phyloP scores from a whole-genome alignment of 1,140 invertebrate species.

The Cotesia vestalis region DNA sequence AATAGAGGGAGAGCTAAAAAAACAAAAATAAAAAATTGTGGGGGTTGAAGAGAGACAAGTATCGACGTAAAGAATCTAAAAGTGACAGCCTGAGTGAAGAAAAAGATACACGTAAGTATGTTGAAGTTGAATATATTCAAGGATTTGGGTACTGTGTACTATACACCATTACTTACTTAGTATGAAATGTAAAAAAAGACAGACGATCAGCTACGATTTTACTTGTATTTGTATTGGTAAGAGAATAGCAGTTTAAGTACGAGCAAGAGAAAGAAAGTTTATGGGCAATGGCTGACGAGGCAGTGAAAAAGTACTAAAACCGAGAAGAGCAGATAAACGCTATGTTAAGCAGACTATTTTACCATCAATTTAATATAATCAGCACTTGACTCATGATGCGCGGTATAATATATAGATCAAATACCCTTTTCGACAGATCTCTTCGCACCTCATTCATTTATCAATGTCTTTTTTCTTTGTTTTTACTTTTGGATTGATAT shows the following conservation, averaged over 20 bases:
- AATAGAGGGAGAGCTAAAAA: slow-evolving; percentile 23
- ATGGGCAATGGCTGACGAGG: slow-evolving; percentile 65
- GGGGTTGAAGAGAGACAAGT: slow-evolving; percentile 33
- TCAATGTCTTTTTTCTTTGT: not conserved
- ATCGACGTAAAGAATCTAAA: not conserved
- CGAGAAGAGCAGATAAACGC: slow-evolving; percentile 65
- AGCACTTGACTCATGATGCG: slow-evolving; percentile 48
- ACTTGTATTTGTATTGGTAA: slow-evolving; percentile 32
- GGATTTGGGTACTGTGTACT: slow-evolving; percentile 23
- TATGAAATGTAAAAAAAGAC: too few relatives aligned
- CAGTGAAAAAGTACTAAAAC: slow-evolving; percentile 67
- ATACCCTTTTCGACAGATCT: slow-evolving; percentile 28
- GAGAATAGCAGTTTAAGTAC: slow-evolving; percentile 31
- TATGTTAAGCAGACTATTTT: slow-evolving; percentile 66
- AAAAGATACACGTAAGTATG: slow-evolving; percentile 30
- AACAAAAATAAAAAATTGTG: slow-evolving; percentile 12
- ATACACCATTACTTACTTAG: too few relatives aligned
- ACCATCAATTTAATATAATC: slow-evolving; percentile 66
- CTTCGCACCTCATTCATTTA: not conserved
- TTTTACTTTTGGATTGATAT: not conserved
- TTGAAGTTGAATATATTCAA: slow-evolving; percentile 8
- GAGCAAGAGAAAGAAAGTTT: slow-evolving; percentile 50
- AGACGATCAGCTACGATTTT: too few relatives aligned
- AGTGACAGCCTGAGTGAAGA: not conserved
- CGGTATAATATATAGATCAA: slow-evolving; percentile 20